These are phyloP conservation scores for Thereva nobilitata DNA, from an alignment of 2,888 invertebrate genomes.

Conservation along the genomic window DNA sequence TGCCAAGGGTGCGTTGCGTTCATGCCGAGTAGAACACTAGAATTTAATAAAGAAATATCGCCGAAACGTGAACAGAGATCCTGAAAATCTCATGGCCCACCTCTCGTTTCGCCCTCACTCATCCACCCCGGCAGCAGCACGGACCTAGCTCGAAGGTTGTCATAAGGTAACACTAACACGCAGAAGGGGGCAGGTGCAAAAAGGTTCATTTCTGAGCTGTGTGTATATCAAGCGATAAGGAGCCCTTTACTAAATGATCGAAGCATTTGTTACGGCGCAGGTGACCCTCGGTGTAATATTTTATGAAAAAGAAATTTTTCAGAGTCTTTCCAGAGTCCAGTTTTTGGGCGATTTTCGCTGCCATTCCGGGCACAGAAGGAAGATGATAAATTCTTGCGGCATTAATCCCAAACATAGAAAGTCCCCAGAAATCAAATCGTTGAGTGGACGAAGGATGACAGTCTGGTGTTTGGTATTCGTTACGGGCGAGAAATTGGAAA, in stretches of 20 bases:
- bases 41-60: constrained; percentile 28
- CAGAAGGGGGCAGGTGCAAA: constrained; percentile 9
- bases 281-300: constrained; percentile 26
- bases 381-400: constrained; percentile 34
- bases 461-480: no score
- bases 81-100: not conserved
- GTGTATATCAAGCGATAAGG: no score
- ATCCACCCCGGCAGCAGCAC: not conserved
- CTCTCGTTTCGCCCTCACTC: not conserved
- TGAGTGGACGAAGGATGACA: not conserved
- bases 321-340: constrained; percentile 30
- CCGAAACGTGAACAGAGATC: constrained; percentile 14
- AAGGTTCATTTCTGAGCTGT: constrained; percentile 7
- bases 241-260: constrained; percentile 28
- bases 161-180: not conserved
- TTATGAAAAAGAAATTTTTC: constrained; percentile 29
- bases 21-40: not conserved
- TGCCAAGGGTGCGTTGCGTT: no score
- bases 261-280: constrained; percentile 31
- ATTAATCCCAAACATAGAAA: constrained; percentile 22
- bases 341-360: constrained; percentile 35
- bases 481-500: no score
- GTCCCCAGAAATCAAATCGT: constrained; percentile 8
- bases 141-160: no score
- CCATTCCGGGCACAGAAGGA: constrained; percentile 23